Conservation (phyloP, 23 tunicate genomes). For the Oikopleura vanhoeffeni region DNA sequence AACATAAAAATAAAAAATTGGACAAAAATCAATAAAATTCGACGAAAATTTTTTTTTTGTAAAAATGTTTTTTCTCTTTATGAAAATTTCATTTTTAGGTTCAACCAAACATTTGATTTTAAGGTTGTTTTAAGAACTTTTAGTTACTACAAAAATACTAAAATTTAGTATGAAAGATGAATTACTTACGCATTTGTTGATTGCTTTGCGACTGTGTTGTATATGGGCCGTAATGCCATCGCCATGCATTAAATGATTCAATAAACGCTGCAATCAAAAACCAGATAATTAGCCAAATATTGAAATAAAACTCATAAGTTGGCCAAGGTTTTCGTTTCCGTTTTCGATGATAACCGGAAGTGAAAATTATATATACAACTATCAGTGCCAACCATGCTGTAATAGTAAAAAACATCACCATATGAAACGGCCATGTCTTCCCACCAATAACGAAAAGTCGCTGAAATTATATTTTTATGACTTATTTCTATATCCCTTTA, state of each 20-base stretch:
- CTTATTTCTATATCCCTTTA: no score
- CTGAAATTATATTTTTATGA: no score
- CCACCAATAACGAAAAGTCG: slow-evolving; percentile 51
- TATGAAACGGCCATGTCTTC: slow-evolving; percentile 79
- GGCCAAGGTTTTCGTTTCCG: slow-evolving; percentile 73
- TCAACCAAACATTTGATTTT: no score
- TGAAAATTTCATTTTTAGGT: no score
- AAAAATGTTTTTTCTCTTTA: no score
- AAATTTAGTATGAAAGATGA: no score
- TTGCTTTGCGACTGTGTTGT: not conserved
- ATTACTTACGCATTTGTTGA: not conserved
- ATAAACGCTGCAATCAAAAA: slow-evolving; percentile 38
- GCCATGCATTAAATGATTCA: slow-evolving; percentile 71
- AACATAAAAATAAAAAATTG: no score
- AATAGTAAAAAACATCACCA: slow-evolving; percentile 58
- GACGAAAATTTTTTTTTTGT: no score
- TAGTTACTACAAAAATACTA: no score
- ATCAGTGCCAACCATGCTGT: slow-evolving; percentile 32
- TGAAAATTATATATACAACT: slow-evolving; percentile 30
- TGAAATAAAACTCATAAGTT: slow-evolving; percentile 26
- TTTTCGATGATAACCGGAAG: slow-evolving; percentile 56
- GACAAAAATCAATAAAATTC: no score
- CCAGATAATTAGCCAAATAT: slow-evolving; percentile 18
- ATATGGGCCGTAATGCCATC: slow-evolving; percentile 43
- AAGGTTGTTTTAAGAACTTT: no score